A percentile compares a stretch with the other conserved stretches of the same genome.
Evolutionary conservation across 2,113 vertebrate species (phyloP).

Genomic region (Octodon degus): DNA sequence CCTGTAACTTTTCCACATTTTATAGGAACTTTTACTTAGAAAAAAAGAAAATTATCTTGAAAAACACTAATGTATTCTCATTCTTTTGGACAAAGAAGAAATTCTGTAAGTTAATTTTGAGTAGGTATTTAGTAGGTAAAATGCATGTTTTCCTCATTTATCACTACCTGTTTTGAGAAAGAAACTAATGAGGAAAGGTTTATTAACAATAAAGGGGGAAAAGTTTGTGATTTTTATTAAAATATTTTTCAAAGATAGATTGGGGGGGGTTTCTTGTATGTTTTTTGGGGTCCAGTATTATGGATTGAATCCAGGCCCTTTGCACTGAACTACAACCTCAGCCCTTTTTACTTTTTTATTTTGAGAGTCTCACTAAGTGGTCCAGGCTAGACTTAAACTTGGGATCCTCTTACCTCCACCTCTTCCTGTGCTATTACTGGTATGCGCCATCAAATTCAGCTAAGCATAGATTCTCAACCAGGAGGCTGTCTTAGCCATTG

Average conservation of each 20-base stretch:
- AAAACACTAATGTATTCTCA: neutral
- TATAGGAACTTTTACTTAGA: neutral
- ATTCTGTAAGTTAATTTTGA: conserved; percentile 12
- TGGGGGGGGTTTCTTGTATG: neutral
- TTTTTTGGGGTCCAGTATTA: neutral
- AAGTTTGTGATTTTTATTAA: conserved; percentile 55
- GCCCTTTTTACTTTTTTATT: neutral
- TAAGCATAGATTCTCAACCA: neutral
- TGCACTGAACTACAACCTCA: neutral
- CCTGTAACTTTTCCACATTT: too few species aligned
- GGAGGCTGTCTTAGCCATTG: neutral
- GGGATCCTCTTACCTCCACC: neutral
- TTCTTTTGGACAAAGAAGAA: neutral
- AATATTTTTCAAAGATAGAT: neutral
- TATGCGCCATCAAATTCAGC: neutral
- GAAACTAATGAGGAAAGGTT: neutral
- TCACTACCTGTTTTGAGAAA: neutral
- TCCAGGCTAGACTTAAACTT: neutral
- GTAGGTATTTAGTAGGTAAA: neutral
- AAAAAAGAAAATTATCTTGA: conserved; percentile 24
- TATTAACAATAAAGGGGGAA: neutral
- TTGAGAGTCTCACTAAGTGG: neutral
- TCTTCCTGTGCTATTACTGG: neutral
- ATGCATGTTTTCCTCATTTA: neutral
- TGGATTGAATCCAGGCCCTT: neutral